phyloP scores from a whole-genome alignment of 37 sponge, comb jelly and placozoan species.

The Geodia barretti region DNA sequence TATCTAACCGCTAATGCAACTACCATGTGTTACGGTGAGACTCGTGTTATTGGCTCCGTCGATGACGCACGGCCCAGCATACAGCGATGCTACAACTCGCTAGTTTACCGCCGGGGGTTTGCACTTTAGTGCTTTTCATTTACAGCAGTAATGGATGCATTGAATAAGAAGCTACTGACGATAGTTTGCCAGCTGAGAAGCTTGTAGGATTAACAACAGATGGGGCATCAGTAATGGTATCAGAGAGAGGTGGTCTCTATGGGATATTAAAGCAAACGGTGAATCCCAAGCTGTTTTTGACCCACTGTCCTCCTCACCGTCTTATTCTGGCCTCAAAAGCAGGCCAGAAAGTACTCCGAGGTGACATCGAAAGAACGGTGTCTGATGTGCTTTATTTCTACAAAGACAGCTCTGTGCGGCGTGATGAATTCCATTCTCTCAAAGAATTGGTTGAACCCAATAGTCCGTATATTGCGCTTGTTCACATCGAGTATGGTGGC shows the following conservation, averaged over 20 bases:
- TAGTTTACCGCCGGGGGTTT: no score
- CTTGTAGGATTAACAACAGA: slow-evolving; percentile 10
- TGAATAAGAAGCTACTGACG: not conserved
- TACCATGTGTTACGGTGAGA: no score
- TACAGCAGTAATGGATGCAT: not conserved
- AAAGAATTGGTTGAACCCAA: slow-evolving; percentile 15
- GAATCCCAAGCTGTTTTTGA: slow-evolving; percentile 10
- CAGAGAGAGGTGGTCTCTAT: not conserved
- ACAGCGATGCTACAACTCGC: no score
- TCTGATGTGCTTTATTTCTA: slow-evolving; percentile 9
- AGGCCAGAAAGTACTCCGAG: slow-evolving; percentile 9
- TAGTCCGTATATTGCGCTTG: slow-evolving; percentile 2
- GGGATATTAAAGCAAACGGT: slow-evolving; percentile 2
- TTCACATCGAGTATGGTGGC: no score
- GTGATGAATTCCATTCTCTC: slow-evolving; percentile 9
- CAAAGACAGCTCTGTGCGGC: slow-evolving; percentile 8
- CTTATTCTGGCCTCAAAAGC: slow-evolving; percentile 14
- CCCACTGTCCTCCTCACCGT: slow-evolving; percentile 15
- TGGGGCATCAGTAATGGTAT: slow-evolving; percentile 21
- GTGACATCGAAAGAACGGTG: slow-evolving; percentile 6
- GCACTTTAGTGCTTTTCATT: no score
- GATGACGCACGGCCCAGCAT: no score
- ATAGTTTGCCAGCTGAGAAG: slow-evolving; percentile 6
- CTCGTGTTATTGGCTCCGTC: no score
- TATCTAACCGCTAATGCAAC: no score